A percentile compares a stretch with the other conserved stretches of the same genome.
Conservation (phyloP, 2,113 vertebrate genomes). For the Hypanus sabinus region DNA sequence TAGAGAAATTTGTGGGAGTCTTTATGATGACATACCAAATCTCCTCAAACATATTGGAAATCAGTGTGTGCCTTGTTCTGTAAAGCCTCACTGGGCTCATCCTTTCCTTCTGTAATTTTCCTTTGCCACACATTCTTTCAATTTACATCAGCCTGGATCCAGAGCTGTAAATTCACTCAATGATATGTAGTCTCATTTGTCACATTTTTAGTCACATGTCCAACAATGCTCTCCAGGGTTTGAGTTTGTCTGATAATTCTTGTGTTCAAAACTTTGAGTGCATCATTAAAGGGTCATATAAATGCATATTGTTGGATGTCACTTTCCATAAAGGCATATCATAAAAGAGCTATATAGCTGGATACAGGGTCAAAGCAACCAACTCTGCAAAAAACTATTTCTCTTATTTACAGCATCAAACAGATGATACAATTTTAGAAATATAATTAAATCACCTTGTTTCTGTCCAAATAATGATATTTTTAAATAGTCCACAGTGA, state of each 20-base stretch:
- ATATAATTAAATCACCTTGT: not conserved
- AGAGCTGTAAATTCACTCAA: not conserved
- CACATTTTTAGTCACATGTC: not conserved
- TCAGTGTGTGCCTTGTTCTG: too few relatives aligned
- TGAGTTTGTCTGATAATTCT: not conserved
- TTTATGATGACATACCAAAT: too few relatives aligned
- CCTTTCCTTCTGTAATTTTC: too few relatives aligned
- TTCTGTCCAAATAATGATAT: slow-evolving; percentile 7
- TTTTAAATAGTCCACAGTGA: not conserved
- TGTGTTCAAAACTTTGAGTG: not conserved
- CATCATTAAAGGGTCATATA: not conserved
- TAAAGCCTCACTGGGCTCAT: too few relatives aligned
- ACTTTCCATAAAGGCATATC: too few relatives aligned
- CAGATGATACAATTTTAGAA: not conserved
- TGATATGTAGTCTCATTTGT: not conserved
- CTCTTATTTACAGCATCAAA: not conserved
- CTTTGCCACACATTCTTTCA: too few relatives aligned
- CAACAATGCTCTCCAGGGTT: not conserved
- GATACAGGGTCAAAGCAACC: not conserved
- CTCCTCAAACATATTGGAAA: too few relatives aligned
- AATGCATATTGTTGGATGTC: not conserved
- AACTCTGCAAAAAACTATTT: not conserved
- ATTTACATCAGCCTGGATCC: not conserved
- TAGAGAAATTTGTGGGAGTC: too few relatives aligned
- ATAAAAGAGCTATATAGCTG: not conserved